Base-by-base conservation (phyloP, 2,888 invertebrate species). In the Tinea pellionella region DNA sequence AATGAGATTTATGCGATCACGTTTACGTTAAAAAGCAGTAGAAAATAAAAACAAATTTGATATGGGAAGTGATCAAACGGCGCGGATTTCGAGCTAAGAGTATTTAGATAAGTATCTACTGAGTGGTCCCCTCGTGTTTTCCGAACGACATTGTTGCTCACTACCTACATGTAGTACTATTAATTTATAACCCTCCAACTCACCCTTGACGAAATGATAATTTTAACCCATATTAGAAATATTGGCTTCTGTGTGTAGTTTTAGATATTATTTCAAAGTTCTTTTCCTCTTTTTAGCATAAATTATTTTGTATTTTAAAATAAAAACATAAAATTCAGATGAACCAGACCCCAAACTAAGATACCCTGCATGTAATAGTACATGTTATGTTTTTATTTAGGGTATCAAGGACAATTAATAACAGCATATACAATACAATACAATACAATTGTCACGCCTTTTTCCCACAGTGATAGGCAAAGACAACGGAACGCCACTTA, bases 81-180 rank as follows among this genome's bases (percentile, higher is more conserved):
- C 71, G 73, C 69, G 75, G 29, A 47, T 47, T 12, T 47, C 47
- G 53, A 57, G 32, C 32, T 75, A 42, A 42, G 56, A 47, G 56
- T 51, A 78, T 81, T 82, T 69, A 74, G 86, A 87, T 87, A 86
- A 85, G 82, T 80, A 85, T 85, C 86, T 81, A 85, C 85, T 77
- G 84, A 86, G 82, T 82, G 78, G 77, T 75, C 83, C 86, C 85
- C 85, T 80, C 74, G 70, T 78, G 76, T 77, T 79, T 76, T 74
- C 75, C 79, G 76, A 82, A 80, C 78, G 74, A 69, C 76, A 71
- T 37, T 19, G 41, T 41, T 19, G 41, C 59, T 13, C 30, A n/a
- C 56, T 37, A 41, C 59, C n/a, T 37, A n/a, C 58, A 16, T 29
- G 59, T 73, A 75, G 80, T 75, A 78, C 85, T 82, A 85, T 85